Evolutionary conservation across 2,888 invertebrate genomes (phyloP).

Genomic region (Dinocampus coccinellae): DNA sequence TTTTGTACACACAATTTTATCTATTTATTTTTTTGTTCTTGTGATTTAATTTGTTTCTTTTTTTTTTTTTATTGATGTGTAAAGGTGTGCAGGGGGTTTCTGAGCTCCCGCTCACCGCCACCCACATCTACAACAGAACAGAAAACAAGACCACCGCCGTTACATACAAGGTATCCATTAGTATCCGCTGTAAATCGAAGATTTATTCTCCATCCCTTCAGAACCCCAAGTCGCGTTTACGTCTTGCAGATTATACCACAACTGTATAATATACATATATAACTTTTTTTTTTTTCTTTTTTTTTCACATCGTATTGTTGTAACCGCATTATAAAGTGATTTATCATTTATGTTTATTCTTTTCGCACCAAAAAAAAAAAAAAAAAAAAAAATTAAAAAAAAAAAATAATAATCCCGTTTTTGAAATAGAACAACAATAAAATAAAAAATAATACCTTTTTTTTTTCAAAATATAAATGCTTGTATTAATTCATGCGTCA

Average conservation of each 20-base stretch:
- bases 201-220: slow-evolving; percentile 53
- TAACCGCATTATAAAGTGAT: slow-evolving; percentile 16
- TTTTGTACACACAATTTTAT: slow-evolving; percentile 23
- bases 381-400: no score
- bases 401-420: not conserved
- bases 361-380: not conserved
- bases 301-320: not conserved
- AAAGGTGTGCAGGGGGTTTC: slow-evolving; percentile 62
- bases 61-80: slow-evolving; percentile 49
- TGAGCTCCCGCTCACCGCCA: slow-evolving; percentile 70
- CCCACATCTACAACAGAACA: slow-evolving; percentile 70
- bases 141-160: slow-evolving; percentile 69
- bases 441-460: not conserved
- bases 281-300: not conserved
- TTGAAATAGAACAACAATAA: not conserved
- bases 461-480: no score
- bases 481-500: no score
- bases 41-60: not conserved
- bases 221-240: not conserved
- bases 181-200: slow-evolving; percentile 62
- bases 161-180: slow-evolving; percentile 69
- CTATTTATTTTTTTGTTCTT: slow-evolving; percentile 39
- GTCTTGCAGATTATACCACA: not conserved
- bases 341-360: slow-evolving; percentile 23
- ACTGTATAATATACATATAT: not conserved